Conservation (phyloP, 2,113 vertebrate genomes). For the Lycocorax pyrrhopterus region DNA sequence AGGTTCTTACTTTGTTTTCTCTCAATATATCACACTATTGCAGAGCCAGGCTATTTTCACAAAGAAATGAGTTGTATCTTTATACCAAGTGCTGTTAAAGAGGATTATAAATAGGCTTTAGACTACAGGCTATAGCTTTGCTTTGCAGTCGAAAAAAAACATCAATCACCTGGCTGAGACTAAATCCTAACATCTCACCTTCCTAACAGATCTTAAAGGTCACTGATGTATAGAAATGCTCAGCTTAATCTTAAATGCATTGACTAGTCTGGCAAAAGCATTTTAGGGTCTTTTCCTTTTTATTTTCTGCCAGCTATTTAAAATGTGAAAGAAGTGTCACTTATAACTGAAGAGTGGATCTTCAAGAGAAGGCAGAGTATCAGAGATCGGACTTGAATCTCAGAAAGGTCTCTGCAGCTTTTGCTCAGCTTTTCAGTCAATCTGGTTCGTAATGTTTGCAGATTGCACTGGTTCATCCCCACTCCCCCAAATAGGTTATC, state of each 20-base stretch:
- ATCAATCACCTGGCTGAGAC: conserved; percentile 58
- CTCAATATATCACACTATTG: not conserved
- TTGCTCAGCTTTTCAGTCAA: conserved; percentile 62
- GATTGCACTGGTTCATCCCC: conserved; percentile 51
- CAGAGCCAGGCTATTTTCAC: conserved; percentile 39
- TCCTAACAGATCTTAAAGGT: conserved; percentile 66
- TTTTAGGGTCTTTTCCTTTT: conserved; percentile 25
- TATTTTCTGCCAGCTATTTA: conserved; percentile 52
- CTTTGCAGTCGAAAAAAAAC: conserved; percentile 49
- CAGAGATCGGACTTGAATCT: not conserved
- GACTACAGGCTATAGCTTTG: conserved; percentile 53
- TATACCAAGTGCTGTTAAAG: conserved; percentile 50
- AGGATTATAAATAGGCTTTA: conserved; percentile 63
- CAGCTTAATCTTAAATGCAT: conserved; percentile 59
- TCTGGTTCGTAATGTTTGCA: conserved; percentile 67
- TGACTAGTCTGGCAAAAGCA: conserved; percentile 36
- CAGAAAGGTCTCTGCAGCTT: conserved; percentile 1
- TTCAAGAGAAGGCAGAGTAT: conserved; percentile 19
- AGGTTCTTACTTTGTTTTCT: conserved; percentile 27
- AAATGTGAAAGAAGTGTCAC: conserved; percentile 50
- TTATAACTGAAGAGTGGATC: conserved; percentile 27
- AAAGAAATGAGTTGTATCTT: conserved; percentile 59
- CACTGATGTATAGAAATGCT: conserved; percentile 57
- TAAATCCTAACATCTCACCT: conserved; percentile 63
- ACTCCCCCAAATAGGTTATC: conserved; percentile 45